Conservation (phyloP, 2,113 vertebrate species). For the Oncorhynchus kisutch region DNA sequence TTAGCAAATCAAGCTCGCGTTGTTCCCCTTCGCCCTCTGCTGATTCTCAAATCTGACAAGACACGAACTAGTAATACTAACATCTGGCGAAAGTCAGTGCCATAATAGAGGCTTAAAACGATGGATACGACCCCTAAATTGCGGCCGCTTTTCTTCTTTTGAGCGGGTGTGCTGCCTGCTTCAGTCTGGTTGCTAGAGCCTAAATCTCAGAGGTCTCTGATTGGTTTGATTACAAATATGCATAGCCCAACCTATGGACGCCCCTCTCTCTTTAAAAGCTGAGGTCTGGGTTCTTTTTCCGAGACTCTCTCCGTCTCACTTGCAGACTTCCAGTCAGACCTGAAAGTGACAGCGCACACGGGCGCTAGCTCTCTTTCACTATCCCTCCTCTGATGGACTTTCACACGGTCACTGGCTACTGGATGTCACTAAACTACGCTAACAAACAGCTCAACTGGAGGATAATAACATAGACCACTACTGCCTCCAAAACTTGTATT, state of each 20-base stretch:
- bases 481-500: not conserved
- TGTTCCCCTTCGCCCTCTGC: constrained; percentile 36
- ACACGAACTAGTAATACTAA: constrained; percentile 46
- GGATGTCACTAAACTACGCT: not conserved
- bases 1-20: constrained; percentile 17
- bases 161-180: constrained; percentile 17
- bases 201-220: constrained; percentile 38
- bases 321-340: too few relatives aligned
- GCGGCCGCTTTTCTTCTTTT: constrained; percentile 45
- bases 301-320: not conserved
- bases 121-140: constrained; percentile 48
- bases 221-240: constrained; percentile 64
- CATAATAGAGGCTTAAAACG: constrained; percentile 49
- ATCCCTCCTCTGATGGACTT: not conserved
- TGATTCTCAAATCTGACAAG: constrained; percentile 29
- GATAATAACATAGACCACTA: not conserved
- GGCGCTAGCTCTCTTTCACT: not conserved
- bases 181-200: not conserved
- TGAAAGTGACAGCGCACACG: too few relatives aligned
- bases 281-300: not conserved
- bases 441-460: not conserved
- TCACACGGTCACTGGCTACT: not conserved
- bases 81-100: constrained; percentile 56
- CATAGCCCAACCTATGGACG: constrained; percentile 41
- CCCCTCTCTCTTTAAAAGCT: not conserved